Conservation (phyloP, 1,140 invertebrate genomes). For the Samia ricini region DNA sequence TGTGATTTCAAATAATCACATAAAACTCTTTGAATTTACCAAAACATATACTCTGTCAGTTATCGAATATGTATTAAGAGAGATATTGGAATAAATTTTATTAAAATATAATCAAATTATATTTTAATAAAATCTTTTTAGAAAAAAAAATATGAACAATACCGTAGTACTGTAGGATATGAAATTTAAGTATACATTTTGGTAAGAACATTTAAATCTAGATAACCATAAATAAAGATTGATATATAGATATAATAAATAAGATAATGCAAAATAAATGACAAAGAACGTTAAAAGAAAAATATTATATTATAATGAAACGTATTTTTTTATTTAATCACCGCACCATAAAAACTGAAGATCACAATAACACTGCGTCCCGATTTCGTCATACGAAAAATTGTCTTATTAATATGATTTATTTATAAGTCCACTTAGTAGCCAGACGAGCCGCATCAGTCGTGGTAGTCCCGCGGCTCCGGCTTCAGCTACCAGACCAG, state of each 20-base stretch:
- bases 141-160: too few relatives aligned
- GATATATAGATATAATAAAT: background rate
- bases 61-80: background rate
- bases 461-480: conserved; percentile 78
- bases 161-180: too few relatives aligned
- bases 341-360: conserved; percentile 10
- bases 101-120: too few relatives aligned
- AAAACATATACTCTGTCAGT: background rate
- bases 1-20: too few relatives aligned
- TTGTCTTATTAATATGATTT: conserved; percentile 21
- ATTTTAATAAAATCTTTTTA: too few relatives aligned
- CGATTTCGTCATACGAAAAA: conserved; percentile 9
- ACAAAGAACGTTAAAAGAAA: background rate
- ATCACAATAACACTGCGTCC: conserved; percentile 37
- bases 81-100: background rate
- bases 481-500: conserved; percentile 78
- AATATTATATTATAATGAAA: background rate
- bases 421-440: conserved; percentile 60
- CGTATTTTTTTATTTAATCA: too few relatives aligned
- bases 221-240: too few relatives aligned
- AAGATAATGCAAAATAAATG: background rate
- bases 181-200: background rate
- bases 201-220: background rate
- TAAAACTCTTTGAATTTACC: background rate
- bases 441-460: conserved; percentile 76